Evolutionary conservation across 1,140 invertebrate genomes (phyloP).

Genomic region (Magallana gigas): DNA sequence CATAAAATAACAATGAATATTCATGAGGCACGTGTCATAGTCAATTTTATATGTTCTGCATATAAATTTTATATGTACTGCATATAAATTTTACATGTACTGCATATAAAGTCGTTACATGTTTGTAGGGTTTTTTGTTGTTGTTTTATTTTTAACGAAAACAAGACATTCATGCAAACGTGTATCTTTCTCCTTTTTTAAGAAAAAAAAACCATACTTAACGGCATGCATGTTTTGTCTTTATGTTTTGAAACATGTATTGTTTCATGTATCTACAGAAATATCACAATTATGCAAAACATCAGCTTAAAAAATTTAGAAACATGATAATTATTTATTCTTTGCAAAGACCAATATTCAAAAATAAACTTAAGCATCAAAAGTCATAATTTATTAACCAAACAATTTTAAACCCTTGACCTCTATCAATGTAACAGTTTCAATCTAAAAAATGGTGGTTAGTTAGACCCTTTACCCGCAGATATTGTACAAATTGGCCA

Average conservation of each 20-base stretch:
- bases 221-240: too few relatives aligned
- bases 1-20: constrained; percentile 13
- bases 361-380: not conserved
- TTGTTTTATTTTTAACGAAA: not conserved
- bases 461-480: too few relatives aligned
- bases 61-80: not conserved
- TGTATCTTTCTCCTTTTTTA: too few relatives aligned
- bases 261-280: not conserved
- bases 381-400: too few relatives aligned
- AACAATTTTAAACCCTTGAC: too few relatives aligned
- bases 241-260: not conserved
- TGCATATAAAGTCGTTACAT: not conserved
- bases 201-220: too few relatives aligned
- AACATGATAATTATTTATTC: not conserved
- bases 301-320: not conserved
- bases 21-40: not conserved
- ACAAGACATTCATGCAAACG: not conserved
- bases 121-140: not conserved
- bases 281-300: not conserved
- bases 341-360: not conserved
- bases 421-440: too few relatives aligned
- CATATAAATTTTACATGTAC: not conserved
- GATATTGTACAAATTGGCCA: too few relatives aligned
- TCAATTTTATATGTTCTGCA: not conserved
- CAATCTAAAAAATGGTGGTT: too few relatives aligned